Conservation (phyloP, 2,888 invertebrate species). For the Erebia aethiops region DNA sequence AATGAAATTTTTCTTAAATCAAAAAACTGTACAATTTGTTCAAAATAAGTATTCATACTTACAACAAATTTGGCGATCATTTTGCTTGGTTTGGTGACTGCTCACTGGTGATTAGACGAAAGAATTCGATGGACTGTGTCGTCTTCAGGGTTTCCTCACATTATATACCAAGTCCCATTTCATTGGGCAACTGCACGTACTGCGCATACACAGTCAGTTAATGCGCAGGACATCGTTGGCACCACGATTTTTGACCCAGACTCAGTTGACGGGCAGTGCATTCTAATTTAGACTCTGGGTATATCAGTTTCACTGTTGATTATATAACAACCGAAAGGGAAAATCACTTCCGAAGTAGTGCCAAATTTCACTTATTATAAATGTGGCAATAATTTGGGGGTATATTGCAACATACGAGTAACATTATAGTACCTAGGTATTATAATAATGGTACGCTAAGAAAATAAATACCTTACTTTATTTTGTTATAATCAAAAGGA, state of each 20-base stretch:
- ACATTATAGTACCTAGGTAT: background rate
- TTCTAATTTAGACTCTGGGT: conserved; percentile 75
- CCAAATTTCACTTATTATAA: conserved; percentile 16
- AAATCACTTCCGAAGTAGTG: conserved; percentile 40
- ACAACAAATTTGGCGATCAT: conserved; percentile 82
- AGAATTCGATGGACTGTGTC: conserved; percentile 68
- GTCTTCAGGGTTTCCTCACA: conserved; percentile 65
- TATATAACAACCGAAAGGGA: conserved; percentile 67
- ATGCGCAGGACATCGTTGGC: conserved; percentile 73
- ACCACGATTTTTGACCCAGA: conserved; percentile 73
- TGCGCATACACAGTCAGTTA: conserved; percentile 55
- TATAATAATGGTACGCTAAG: background rate
- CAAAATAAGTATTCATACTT: conserved; percentile 48
- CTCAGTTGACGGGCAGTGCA: conserved; percentile 64
- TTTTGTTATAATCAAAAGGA: background rate
- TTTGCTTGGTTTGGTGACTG: conserved; percentile 76
- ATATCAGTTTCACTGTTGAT: conserved; percentile 70
- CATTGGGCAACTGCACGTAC: conserved; percentile 64
- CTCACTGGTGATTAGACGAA: conserved; percentile 63
- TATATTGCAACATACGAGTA: background rate
- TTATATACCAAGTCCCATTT: conserved; percentile 70
- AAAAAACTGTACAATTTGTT: background rate
- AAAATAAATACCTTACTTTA: background rate
- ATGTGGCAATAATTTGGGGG: background rate
- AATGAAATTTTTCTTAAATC: no score